These are phyloP conservation scores for Lota lota DNA, from an alignment of 2,113 vertebrate species.

Conservation along the genomic window DNA sequence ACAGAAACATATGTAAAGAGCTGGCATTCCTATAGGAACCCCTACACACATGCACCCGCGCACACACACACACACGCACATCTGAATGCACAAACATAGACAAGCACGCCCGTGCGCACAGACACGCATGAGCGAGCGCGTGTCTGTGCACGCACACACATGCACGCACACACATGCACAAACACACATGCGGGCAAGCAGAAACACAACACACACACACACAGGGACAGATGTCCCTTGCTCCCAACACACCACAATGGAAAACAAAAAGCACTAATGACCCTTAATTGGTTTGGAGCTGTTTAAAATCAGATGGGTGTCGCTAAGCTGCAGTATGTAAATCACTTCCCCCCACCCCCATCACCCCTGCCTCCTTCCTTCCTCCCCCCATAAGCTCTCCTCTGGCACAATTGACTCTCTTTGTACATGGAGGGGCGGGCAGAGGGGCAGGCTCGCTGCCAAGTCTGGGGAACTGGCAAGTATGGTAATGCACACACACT, in stretches of 20 bases:
- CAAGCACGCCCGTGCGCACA: too few species aligned
- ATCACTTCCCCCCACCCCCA: constrained; percentile 63
- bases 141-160: too few species aligned
- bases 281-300: constrained; percentile 75
- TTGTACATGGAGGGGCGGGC: constrained; percentile 69
- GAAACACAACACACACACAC: too few species aligned
- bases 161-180: too few species aligned
- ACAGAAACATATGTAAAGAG: constrained; percentile 39
- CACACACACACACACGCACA: too few species aligned
- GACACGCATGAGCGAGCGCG: too few species aligned
- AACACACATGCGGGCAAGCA: too few species aligned
- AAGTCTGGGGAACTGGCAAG: constrained; percentile 73
- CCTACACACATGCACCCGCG: background rate
- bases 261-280: constrained; percentile 78
- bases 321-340: constrained; percentile 75
- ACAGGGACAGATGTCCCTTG: constrained; percentile 41
- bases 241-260: constrained; percentile 34
- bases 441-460: constrained; percentile 71
- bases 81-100: background rate
- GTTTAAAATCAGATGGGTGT: constrained; percentile 77
- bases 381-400: constrained; percentile 35
- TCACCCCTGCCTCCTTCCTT: background rate
- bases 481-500: constrained; percentile 74
- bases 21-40: background rate
- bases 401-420: constrained; percentile 77